phyloP scores from a whole-genome alignment of 2,888 invertebrate genomes.

The Melangyna quadrimaculata region DNA sequence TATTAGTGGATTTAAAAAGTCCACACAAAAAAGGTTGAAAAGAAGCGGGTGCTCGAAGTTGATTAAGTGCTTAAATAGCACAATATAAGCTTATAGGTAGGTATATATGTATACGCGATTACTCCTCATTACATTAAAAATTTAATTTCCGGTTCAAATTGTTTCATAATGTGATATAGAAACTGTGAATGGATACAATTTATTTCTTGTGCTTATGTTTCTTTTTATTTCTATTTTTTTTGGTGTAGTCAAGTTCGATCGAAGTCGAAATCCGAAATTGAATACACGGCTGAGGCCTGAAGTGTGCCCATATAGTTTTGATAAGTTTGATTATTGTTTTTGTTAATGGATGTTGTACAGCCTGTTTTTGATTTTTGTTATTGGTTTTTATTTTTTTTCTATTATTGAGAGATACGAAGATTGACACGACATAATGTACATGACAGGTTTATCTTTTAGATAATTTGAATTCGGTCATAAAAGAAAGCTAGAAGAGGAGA shows the following conservation, averaged over 20 bases:
- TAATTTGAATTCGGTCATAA: slow-evolving; percentile 34
- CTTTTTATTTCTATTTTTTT: neutral
- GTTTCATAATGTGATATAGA: slow-evolving; percentile 13
- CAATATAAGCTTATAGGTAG: slow-evolving; percentile 9
- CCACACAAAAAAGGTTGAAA: neutral
- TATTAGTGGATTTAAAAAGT: slow-evolving; percentile 29
- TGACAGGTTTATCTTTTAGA: slow-evolving; percentile 8
- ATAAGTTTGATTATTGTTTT: slow-evolving; percentile 18
- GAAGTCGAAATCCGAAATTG: neutral
- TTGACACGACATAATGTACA: neutral
- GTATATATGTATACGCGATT: too few species aligned
- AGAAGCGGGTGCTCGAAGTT: slow-evolving; percentile 14
- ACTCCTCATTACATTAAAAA: slow-evolving; percentile 37
- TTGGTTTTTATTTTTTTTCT: neutral
- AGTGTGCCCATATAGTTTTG: slow-evolving; percentile 32
- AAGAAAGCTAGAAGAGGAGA: neutral
- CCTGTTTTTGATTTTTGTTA: neutral
- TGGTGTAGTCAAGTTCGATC: neutral
- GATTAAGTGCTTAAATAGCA: slow-evolving; percentile 55
- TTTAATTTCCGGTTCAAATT: slow-evolving; percentile 65
- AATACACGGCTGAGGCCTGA: slow-evolving; percentile 25
- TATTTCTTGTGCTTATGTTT: neutral
- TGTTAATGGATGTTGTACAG: slow-evolving; percentile 23
- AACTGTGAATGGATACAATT: neutral
- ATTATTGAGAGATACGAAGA: slow-evolving; percentile 10